Conservation (phyloP, 1,140 invertebrate species). For the Polyergus mexicanus region DNA sequence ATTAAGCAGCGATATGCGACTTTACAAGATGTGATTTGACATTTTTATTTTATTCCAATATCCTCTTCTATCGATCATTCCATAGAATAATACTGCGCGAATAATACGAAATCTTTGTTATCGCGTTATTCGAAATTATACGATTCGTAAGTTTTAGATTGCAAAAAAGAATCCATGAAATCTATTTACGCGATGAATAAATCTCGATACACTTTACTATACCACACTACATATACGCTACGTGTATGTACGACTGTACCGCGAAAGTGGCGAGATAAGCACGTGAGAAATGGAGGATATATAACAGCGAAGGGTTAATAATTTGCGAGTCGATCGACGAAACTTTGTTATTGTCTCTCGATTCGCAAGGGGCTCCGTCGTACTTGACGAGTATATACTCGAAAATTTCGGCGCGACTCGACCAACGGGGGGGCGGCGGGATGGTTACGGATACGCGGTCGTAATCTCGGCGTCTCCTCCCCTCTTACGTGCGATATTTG, state of each 20-base stretch:
- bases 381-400: conserved; percentile 4
- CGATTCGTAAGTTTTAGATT: background rate
- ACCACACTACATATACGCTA: too few relatives aligned
- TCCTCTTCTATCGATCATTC: background rate
- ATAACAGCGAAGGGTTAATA: conserved; percentile 8
- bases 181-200: background rate
- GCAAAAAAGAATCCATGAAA: background rate
- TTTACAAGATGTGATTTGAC: background rate
- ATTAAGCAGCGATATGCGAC: background rate
- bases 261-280: conserved; percentile 1
- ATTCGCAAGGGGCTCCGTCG: background rate
- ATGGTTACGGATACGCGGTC: conserved; percentile 18
- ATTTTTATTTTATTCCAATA: background rate
- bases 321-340: conserved; percentile 23
- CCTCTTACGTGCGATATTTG: conserved; percentile 75
- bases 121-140: background rate
- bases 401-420: conserved; percentile 47
- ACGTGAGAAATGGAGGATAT: conserved; percentile 4
- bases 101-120: background rate
- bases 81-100: conserved; percentile 1
- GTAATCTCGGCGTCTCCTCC: conserved; percentile 47
- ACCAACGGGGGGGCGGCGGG: conserved; percentile 4
- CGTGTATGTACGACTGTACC: background rate
- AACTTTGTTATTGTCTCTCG: conserved; percentile 22
- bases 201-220: background rate